phyloP scores from a whole-genome alignment of 1,140 invertebrate species.

The Brachystomella parvula region DNA sequence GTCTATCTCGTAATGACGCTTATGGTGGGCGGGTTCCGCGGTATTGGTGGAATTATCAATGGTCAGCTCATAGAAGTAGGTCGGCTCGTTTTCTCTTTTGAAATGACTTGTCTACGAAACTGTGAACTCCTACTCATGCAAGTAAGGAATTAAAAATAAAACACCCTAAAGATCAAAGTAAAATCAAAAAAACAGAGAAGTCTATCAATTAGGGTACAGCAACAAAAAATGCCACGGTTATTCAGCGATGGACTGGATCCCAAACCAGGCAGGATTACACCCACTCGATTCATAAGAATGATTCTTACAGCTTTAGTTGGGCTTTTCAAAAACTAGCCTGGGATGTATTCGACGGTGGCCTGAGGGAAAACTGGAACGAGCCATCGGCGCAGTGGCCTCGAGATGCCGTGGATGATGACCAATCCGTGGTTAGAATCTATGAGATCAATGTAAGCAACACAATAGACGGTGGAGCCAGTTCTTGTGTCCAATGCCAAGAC shows the following conservation, averaged over 20 bases:
- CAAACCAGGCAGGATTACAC: constrained; percentile 42
- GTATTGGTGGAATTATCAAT: constrained; percentile 42
- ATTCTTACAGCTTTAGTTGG: constrained; percentile 50
- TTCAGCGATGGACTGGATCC: constrained; percentile 46
- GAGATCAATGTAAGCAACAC: constrained; percentile 54
- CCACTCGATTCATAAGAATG: constrained; percentile 46
- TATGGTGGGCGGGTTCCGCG: constrained; percentile 48
- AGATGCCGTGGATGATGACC: constrained; percentile 27
- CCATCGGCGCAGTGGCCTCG: background rate
- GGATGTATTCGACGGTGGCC: constrained; percentile 32
- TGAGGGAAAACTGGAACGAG: constrained; percentile 15
- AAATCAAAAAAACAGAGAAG: background rate
- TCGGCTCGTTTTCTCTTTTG: constrained; percentile 48
- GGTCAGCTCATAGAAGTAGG: constrained; percentile 46
- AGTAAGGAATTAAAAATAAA: constrained; percentile 40
- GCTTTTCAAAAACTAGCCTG: constrained; percentile 49
- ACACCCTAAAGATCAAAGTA: background rate
- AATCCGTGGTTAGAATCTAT: constrained; percentile 49
- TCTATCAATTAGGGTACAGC: constrained; percentile 38
- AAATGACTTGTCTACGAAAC: constrained; percentile 46
- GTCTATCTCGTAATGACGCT: constrained; percentile 48
- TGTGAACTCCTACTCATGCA: constrained; percentile 52
- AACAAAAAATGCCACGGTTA: constrained; percentile 43
- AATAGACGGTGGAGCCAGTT: constrained; percentile 47
- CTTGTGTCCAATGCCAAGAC: constrained; percentile 50